Evolutionary conservation across 2,888 invertebrate genomes (phyloP), one percentile per base, ranked within the genome.

Genomic region (Sarcophaga rosellei): DNA sequence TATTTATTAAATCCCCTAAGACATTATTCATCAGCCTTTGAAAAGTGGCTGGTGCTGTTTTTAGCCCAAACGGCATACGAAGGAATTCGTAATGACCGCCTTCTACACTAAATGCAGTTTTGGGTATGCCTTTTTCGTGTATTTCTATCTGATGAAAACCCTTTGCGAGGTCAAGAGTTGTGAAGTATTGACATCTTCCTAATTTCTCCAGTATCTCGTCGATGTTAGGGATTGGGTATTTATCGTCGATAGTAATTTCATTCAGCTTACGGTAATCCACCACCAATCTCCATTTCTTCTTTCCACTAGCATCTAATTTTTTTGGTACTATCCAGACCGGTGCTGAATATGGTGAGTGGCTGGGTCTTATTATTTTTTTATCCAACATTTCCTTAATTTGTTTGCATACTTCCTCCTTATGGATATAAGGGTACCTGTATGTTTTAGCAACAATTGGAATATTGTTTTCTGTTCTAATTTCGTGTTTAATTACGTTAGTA

Each of bases 21-120:
- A 88, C 61, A 17, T 78, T 78, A 62, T 89, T 88, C 76, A 87
- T 88, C n/a, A 85, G 20, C 12, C 88, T 53, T 81, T 88, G 87
- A 47, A 89, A 88, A 0, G 88, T 88, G 2, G 88, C 84, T 65
- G 88, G 84, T 23, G 23, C 23, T 23, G 23, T 23, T 23, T 23
- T 23, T 23, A 23, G 23, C 23, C 23, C 23, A 23, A 23, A 23
- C 23, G 23, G 23, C 23, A 23, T 23, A 23, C 23, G 23, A 23
- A 23, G 23, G 23, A 23, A 23, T 23, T 23, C 23, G 23, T 23
- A 23, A 23, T 23, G 23, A 3, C 23, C 23, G 23, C 23, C 23
- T 23, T 23, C 23, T 23, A 23, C 23, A 23, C 23, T 23, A 23
- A 23, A 23, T 23, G 23, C 23, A 23, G 23, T 23, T 23, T 23